phyloP scores from a whole-genome alignment of 2,888 invertebrate species.

The Bursaphelenchus okinawaensis region DNA sequence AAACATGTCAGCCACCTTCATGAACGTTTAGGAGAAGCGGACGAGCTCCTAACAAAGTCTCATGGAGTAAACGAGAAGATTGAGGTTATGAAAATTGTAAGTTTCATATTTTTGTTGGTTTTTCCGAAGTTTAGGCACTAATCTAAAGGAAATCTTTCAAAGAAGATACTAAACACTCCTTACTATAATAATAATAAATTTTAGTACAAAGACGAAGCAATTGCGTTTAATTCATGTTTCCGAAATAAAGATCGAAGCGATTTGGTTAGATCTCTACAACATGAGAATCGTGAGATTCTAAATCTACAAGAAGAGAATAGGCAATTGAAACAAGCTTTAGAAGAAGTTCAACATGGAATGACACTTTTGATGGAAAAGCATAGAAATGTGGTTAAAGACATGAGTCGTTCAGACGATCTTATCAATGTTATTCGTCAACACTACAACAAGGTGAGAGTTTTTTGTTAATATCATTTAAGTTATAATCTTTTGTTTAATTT shows the following conservation, averaged over 20 bases:
- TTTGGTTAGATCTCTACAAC: conserved; percentile 17
- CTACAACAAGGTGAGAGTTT: conserved; percentile 6
- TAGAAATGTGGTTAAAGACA: conserved; percentile 13
- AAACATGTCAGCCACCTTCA: conserved; percentile 5
- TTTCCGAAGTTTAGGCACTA: not conserved
- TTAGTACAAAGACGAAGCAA: conserved; percentile 21
- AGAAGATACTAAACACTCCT: too few species aligned
- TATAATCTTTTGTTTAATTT: not conserved
- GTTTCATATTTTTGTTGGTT: conserved; percentile 5
- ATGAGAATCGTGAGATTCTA: conserved; percentile 20
- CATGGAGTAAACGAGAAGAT: conserved; percentile 18
- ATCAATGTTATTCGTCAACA: not conserved
- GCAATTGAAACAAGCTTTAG: conserved; percentile 13
- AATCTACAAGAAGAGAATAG: conserved; percentile 23
- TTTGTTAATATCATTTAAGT: too few species aligned
- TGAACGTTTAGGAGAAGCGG: conserved; percentile 15
- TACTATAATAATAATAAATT: too few species aligned
- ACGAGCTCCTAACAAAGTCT: conserved; percentile 15
- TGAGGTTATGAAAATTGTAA: conserved; percentile 20
- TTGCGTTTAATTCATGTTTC: conserved; percentile 15
- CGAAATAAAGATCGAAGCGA: conserved; percentile 18
- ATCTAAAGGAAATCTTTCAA: too few species aligned
- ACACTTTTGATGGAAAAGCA: conserved; percentile 13
- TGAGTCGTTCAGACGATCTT: conserved; percentile 13
- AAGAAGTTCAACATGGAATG: conserved; percentile 18